Evolutionary conservation across 2,888 invertebrate species (phyloP).

Genomic region (Linyphia triangularis): DNA sequence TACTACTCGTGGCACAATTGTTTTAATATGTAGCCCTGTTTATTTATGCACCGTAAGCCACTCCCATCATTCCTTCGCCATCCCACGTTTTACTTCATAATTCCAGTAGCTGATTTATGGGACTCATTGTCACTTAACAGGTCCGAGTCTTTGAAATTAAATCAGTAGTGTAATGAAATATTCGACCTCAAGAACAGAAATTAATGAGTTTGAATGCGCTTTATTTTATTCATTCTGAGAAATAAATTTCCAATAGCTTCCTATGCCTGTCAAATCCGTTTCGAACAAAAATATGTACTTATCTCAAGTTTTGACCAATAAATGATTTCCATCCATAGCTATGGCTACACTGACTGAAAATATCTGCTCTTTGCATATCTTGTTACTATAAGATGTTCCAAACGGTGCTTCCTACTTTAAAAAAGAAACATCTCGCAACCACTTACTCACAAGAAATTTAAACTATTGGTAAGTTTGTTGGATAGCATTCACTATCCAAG

Average conservation of each 20-base stretch:
- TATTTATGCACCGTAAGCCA: conserved; percentile 13
- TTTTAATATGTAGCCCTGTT: neutral
- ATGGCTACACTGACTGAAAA: no score
- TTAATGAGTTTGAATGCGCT: conserved; percentile 31
- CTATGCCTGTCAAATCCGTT: conserved; percentile 19
- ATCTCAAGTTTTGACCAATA: no score
- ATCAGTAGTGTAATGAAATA: conserved; percentile 37
- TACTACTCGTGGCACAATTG: neutral
- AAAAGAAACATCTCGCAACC: no score
- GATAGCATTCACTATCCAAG: no score
- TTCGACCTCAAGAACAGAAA: conserved; percentile 12
- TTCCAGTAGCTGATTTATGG: neutral
- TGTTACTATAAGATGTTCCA: no score
- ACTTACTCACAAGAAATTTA: no score
- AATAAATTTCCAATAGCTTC: conserved; percentile 1
- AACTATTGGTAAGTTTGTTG: no score
- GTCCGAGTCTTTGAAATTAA: conserved; percentile 27
- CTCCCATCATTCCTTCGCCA: neutral
- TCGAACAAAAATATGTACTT: conserved; percentile 4
- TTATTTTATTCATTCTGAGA: neutral
- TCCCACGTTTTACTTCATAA: conserved; percentile 18
- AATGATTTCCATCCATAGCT: no score
- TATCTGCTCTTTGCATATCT: no score
- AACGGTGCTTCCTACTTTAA: no score
- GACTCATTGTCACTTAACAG: conserved; percentile 24